Conservation (phyloP, 2,888 invertebrate genomes). For the Helobdella robusta region DNA sequence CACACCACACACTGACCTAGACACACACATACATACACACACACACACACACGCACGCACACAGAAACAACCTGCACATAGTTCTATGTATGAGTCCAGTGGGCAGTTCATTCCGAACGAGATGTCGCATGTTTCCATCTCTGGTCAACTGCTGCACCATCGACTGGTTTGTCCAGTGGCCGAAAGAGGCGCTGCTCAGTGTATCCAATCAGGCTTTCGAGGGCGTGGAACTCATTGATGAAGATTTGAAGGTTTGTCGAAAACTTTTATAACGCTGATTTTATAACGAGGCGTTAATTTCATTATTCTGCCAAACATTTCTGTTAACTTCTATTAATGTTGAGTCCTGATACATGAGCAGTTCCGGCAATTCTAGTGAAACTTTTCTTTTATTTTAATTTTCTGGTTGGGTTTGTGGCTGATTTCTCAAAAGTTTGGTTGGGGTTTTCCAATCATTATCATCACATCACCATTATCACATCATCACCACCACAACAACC, state of each 20-base stretch:
- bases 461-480: too few relatives aligned
- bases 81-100: conserved; percentile 84
- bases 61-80: conserved; percentile 68
- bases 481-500: too few relatives aligned
- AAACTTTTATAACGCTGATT: too few relatives aligned
- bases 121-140: conserved; percentile 51
- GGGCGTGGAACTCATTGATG: conserved; percentile 54
- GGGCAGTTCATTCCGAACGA: conserved; percentile 70
- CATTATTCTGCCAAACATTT: too few relatives aligned
- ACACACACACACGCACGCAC: background rate
- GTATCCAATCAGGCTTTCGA: conserved; percentile 65
- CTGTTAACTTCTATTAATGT: too few relatives aligned
- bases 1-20: background rate
- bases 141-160: conserved; percentile 51
- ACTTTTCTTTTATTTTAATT: too few relatives aligned
- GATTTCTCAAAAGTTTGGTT: too few relatives aligned
- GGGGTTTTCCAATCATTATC: too few relatives aligned
- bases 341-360: too few relatives aligned
- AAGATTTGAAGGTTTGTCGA: conserved; percentile 53
- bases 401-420: too few relatives aligned
- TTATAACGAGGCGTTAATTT: too few relatives aligned
- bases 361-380: too few relatives aligned
- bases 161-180: conserved; percentile 63
- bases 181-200: conserved; percentile 71
- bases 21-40: background rate